These are phyloP conservation scores for Galeruca laticollis DNA, from an alignment of 2,888 invertebrate genomes.

Conservation along the genomic window DNA sequence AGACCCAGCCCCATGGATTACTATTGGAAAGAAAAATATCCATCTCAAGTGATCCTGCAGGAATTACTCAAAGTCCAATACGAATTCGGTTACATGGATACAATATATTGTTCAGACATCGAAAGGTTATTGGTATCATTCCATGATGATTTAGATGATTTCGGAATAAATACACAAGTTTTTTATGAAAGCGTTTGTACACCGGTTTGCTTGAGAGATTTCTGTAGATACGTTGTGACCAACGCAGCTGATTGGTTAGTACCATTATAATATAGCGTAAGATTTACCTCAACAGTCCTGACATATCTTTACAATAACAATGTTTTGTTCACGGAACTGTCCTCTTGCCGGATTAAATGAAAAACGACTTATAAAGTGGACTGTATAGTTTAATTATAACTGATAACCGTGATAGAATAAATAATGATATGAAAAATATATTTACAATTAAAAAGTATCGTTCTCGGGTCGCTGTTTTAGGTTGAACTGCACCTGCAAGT, in stretches of 20 bases:
- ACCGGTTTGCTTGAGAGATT: conserved; percentile 57
- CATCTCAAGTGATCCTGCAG: conserved; percentile 51
- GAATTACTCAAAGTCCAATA: conserved; percentile 48
- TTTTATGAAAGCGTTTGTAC: conserved; percentile 51
- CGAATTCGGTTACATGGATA: conserved; percentile 48
- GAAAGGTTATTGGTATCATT: conserved; percentile 52
- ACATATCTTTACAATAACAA: too few relatives aligned
- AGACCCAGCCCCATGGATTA: conserved; percentile 42
- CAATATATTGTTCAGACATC: conserved; percentile 51
- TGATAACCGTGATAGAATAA: too few relatives aligned
- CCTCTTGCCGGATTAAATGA: too few relatives aligned
- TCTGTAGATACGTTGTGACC: conserved; percentile 52
- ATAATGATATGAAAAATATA: too few relatives aligned
- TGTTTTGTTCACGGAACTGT: too few relatives aligned
- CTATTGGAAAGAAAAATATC: conserved; percentile 53
- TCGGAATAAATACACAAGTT: conserved; percentile 52
- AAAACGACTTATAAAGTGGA: too few relatives aligned
- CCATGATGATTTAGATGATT: conserved; percentile 53
- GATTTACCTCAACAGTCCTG: too few relatives aligned
- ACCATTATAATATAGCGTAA: background rate
- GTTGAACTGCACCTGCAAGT: too few relatives aligned
- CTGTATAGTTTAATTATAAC: too few relatives aligned
- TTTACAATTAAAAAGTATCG: too few relatives aligned
- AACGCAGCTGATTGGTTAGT: conserved; percentile 49
- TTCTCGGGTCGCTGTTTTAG: too few relatives aligned